Evolutionary conservation across 2,113 vertebrate species (phyloP).

Genomic region (Pangasianodon hypophthalmus): DNA sequence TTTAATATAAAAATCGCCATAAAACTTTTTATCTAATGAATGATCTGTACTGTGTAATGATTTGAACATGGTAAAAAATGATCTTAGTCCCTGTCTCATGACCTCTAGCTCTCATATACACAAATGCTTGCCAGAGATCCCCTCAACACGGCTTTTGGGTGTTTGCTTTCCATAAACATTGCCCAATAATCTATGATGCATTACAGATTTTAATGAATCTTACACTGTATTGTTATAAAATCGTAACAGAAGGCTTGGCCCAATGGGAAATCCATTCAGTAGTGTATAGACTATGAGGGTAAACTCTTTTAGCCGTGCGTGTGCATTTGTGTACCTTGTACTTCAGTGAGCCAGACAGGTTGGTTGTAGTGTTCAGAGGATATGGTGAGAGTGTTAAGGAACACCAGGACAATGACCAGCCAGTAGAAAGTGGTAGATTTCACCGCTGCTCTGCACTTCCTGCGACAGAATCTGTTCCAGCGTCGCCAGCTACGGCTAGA

Average conservation of each 20-base stretch:
- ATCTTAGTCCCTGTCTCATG: too few relatives aligned
- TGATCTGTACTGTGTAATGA: too few relatives aligned
- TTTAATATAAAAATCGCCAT: too few relatives aligned
- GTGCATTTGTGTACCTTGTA: constrained; percentile 81
- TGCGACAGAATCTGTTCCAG: constrained; percentile 94
- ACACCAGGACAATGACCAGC: constrained; percentile 97
- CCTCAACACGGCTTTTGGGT: too few relatives aligned
- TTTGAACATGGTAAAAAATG: too few relatives aligned
- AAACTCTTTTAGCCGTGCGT: neutral
- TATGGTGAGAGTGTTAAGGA: constrained; percentile 98
- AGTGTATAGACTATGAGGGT: neutral
- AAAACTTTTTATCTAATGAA: too few relatives aligned
- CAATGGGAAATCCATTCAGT: neutral
- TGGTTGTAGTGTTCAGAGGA: constrained; percentile 98
- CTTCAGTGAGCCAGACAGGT: constrained; percentile 91
- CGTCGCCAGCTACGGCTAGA: constrained; percentile 92
- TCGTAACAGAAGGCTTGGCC: neutral
- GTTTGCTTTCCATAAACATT: neutral
- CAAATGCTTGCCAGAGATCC: too few relatives aligned
- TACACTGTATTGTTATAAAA: neutral
- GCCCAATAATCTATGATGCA: neutral
- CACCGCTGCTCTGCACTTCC: constrained; percentile 91
- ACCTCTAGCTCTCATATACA: too few relatives aligned
- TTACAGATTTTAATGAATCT: neutral
- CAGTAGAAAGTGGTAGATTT: constrained; percentile 97